Evolutionary conservation across 2,113 vertebrate species (phyloP), one percentile per base, ranked within the genome.

Genomic region (Tricholaema leucomelas): DNA sequence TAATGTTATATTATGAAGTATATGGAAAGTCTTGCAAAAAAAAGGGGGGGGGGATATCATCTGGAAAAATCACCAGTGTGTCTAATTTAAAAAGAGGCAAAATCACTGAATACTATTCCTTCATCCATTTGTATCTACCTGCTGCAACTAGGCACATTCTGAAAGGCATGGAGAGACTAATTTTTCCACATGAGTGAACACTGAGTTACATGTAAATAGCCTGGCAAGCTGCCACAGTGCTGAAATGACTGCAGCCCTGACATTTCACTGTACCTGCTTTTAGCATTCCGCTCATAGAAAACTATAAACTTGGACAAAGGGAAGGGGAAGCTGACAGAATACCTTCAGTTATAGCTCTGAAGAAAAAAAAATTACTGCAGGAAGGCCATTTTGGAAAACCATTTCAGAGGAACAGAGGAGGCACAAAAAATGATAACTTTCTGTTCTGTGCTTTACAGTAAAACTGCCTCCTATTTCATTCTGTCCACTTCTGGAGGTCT

Each of bases 381-480:
- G 74, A 92, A 95, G 95, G 33, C 25, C 27, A 78, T 96, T 97
- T 85, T 86, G 65, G 69, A 82, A 93, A 96, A 81, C 55, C 36
- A 65, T 81, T 94, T 95, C 64, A 81, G 93, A 93, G 77, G 61
- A 88, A 76, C 16, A 85, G 79, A 87, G 14, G 14, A 85, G 56
- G 65, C 52, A 90, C 52, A 88, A 89, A 67, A 93, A 95, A 92
- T 66, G 8, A 50, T 66, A 91, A 81, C 76, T 88, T 92, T 81
- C 56, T 92, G 30, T 65, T 90, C 42, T 59, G 27, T 88, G 73
- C 48, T 84, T 86, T 86, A 83, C 88, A 74, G 79, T 75, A 85
- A 88, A 85, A 81, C 64, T 86, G 76, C 58, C 66, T 94, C 72
- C 50, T 96, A 73, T 92, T 87, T 88, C 83, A 91, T 95, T 74